phyloP scores from a whole-genome alignment of 2,113 vertebrate species.

The Pteropus alecto region DNA sequence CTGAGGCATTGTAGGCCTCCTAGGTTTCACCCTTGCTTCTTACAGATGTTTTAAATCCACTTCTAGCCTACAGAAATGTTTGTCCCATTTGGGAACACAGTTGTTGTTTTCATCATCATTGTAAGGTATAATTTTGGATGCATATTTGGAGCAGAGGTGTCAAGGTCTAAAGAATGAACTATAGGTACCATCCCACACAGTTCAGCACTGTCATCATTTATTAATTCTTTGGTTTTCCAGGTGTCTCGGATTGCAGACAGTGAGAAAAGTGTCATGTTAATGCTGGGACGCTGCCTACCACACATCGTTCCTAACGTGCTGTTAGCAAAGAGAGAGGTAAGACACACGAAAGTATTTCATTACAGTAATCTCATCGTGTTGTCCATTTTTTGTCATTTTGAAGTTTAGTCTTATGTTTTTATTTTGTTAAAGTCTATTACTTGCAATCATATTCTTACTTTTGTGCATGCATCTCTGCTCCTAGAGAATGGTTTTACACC shows the following conservation, averaged over 20 bases:
- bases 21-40: neutral
- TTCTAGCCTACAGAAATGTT: neutral
- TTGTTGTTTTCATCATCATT: neutral
- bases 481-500: conserved; percentile 99
- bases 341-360: neutral
- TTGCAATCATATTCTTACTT: conserved; percentile 94
- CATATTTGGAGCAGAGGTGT: neutral
- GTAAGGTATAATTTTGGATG: neutral
- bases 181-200: neutral
- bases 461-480: conserved; percentile 96
- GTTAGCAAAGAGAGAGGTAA: conserved; percentile 98
- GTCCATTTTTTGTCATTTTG: conserved; percentile 67
- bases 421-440: conserved; percentile 84
- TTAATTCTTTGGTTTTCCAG: conserved; percentile 79
- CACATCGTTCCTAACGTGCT: conserved; percentile 99
- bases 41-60: neutral
- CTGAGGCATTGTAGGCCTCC: neutral
- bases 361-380: neutral
- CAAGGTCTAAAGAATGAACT: neutral
- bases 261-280: conserved; percentile 96
- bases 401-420: conserved; percentile 74
- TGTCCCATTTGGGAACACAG: neutral
- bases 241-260: conserved; percentile 98
- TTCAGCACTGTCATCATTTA: neutral
- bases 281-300: conserved; percentile 98